A percentile compares a stretch with the other conserved stretches of the same genome.
Conservation (phyloP, 1,140 invertebrate genomes). For the Cherax quadricarinatus region DNA sequence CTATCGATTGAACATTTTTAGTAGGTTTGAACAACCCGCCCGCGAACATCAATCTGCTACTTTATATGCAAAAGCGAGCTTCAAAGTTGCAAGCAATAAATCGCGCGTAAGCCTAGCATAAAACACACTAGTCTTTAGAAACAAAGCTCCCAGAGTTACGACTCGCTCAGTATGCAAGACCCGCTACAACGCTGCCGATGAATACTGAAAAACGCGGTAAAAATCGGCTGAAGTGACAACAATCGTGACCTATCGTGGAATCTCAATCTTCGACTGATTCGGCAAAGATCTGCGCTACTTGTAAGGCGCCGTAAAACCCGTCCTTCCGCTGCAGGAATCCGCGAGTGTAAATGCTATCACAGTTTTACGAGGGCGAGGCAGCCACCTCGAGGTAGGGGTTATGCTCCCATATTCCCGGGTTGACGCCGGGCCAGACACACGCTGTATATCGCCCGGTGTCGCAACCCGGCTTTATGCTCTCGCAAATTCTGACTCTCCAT, state of each 20-base stretch:
- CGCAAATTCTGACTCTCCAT: neutral
- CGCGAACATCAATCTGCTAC: neutral
- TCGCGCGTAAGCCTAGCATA: constrained; percentile 21
- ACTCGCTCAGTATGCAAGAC: neutral
- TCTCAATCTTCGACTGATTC: constrained; percentile 28
- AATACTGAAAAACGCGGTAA: neutral
- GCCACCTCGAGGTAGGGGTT: neutral
- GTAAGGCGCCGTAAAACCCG: constrained; percentile 21
- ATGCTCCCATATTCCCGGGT: constrained; percentile 2
- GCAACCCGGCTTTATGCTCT: neutral
- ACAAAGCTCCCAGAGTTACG: neutral
- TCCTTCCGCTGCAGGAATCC: constrained; percentile 18
- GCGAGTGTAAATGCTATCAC: constrained; percentile 42
- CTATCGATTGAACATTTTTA: neutral
- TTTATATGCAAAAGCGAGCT: constrained; percentile 19
- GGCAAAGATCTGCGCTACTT: constrained; percentile 34
- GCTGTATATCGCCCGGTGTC: neutral
- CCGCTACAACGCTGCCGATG: neutral
- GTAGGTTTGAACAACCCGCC: neutral
- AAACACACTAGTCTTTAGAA: constrained; percentile 21
- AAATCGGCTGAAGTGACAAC: constrained; percentile 10
- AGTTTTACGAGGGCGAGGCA: constrained; percentile 25
- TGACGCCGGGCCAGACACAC: constrained; percentile 16
- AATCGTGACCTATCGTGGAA: constrained; percentile 30
- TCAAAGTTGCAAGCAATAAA: constrained; percentile 26